Evolutionary conservation across 2,888 invertebrate genomes (phyloP), one percentile per base, ranked within the genome.

Genomic region (Dicyrtomina minuta): DNA sequence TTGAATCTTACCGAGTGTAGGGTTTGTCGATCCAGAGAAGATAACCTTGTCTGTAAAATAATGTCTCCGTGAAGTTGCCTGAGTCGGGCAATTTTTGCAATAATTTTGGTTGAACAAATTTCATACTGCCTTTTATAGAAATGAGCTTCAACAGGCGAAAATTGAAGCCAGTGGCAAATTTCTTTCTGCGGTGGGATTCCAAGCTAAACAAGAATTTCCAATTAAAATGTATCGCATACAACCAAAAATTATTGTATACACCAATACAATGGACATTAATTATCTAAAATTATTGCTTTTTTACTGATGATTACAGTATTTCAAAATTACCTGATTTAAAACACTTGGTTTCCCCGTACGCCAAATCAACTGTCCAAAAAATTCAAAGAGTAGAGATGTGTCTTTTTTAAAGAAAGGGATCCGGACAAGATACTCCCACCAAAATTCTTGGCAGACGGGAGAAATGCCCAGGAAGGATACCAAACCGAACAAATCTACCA

Each of bases 331-430:
- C 83, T 91, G 89, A 72, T 87, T 82, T 46, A 86, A 79, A 1
- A 92, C 89, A 80, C 88, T 86, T 5, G 82, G 81, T 81, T 91
- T 91, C 44, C 86, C 84, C 13, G 88, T 89, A 60, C 91, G 84
- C 90, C 91, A 91, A 82, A 90, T 81, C 4, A 60, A 81, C 67
- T 84, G 81, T 0, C 84, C 81, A 70, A 89, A 80, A 60, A 87
- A 83, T 24, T 84, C 77, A 70, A 84, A 80, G 80, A 89, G 80
- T 0, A 85, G 83, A 53, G 82, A 81, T 33, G 80, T 79, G 61
- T 84, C 79, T 6, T 84, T 83, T 51, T 81, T 77, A 64, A 83
- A 80, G 77, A 84, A 87, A 0, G 87, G 86, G 55, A 83, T 79
- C 73, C 83, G 84, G 10, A 88, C 79, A 20, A 85, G 79, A 65